Conservation (phyloP, 1,140 invertebrate genomes). For the Philotrypesis tridentata region DNA sequence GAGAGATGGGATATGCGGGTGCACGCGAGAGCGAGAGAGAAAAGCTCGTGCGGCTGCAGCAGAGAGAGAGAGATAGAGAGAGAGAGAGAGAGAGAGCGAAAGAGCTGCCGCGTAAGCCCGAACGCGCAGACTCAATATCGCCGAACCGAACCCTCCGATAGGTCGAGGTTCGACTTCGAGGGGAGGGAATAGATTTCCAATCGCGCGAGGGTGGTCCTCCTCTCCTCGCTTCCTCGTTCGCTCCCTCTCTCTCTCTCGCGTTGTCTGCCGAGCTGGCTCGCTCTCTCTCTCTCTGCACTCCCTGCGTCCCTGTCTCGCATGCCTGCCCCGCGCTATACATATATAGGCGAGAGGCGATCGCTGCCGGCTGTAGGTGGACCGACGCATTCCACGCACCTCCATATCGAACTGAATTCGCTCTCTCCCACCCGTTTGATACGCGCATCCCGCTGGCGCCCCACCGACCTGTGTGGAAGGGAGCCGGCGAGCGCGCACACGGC, state of each 20-base stretch:
- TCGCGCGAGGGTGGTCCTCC: conserved; percentile 70
- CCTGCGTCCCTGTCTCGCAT: no score
- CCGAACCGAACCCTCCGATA: conserved; percentile 74
- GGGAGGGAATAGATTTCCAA: conserved; percentile 75
- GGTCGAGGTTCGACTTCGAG: conserved; percentile 73
- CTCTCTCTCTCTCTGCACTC: conserved; percentile 53
- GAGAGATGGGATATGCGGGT: conserved; percentile 14
- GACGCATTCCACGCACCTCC: conserved; percentile 68
- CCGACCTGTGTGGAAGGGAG: conserved; percentile 51
- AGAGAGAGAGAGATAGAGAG: no score
- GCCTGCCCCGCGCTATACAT: no score
- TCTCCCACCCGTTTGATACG: conserved; percentile 47
- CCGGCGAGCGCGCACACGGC: not conserved
- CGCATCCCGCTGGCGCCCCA: conserved; percentile 52
- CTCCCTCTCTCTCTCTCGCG: conserved; percentile 52
- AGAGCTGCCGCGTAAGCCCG: conserved; percentile 37
- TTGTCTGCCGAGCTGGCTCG: no score
- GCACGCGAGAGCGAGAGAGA: conserved; percentile 47
- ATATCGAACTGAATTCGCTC: conserved; percentile 56
- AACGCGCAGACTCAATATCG: conserved; percentile 74
- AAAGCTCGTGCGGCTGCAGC: conserved; percentile 50
- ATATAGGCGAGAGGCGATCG: conserved; percentile 53
- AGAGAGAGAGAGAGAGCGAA: no score
- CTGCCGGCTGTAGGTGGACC: conserved; percentile 70
- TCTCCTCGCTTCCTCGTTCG: conserved; percentile 52